These are phyloP conservation scores for Serilophus lunatus DNA, from an alignment of 2,113 vertebrate species.

Conservation along the genomic window DNA sequence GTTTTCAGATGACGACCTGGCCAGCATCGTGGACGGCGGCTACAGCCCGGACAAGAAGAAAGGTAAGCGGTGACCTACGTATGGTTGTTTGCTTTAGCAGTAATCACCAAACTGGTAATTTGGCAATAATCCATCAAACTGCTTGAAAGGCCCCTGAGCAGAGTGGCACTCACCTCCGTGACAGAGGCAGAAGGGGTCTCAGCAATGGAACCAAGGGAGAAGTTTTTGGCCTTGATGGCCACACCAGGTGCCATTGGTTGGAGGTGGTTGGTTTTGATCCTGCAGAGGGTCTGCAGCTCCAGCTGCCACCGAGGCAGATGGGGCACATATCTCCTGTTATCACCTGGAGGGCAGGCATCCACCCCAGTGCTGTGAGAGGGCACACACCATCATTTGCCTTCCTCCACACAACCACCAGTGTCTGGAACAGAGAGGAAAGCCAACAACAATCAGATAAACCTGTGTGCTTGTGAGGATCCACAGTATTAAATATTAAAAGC, in stretches of 20 bases:
- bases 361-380: neutral
- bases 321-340: fast-evolving
- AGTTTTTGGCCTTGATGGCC: neutral
- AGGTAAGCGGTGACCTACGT: conserved; percentile 3
- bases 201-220: fast-evolving
- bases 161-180: fast-evolving
- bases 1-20: conserved; percentile 80
- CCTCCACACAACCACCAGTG: fast-evolving
- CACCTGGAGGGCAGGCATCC: fast-evolving
- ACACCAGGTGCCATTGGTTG: fast-evolving
- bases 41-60: conserved; percentile 88
- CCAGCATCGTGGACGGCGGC: conserved; percentile 22
- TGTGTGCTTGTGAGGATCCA: fast-evolving
- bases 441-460: fast-evolving
- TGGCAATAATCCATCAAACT: neutral
- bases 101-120: neutral
- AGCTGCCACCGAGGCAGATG: neutral
- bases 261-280: neutral
- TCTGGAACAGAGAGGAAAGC: neutral
- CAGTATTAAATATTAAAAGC: conserved; percentile 3
- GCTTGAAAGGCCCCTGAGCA: neutral
- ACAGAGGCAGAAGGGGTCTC: fast-evolving
- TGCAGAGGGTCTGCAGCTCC: neutral
- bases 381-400: fast-evolving
- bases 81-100: fast-evolving